Evolutionary conservation across 1,140 invertebrate genomes (phyloP).

Genomic region (Aphelinus certus): DNA sequence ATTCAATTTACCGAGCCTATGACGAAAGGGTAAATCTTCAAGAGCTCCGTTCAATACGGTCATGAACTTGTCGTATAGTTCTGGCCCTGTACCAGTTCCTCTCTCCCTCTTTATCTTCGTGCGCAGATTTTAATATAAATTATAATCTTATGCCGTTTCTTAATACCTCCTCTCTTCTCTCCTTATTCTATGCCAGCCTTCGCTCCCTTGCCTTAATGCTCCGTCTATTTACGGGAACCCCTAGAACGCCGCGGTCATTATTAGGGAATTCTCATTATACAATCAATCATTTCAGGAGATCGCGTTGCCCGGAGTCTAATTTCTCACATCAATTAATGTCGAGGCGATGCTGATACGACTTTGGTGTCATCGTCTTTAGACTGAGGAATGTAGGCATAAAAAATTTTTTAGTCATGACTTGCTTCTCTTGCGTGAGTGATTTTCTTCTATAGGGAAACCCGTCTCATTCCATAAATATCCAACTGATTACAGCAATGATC

Average conservation of each 20-base stretch:
- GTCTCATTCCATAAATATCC: too few species aligned
- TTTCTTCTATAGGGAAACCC: too few species aligned
- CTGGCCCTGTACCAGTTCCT: conserved; percentile 23
- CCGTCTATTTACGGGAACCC: conserved; percentile 43
- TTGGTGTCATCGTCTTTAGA: too few species aligned
- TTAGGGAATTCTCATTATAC: conserved; percentile 64
- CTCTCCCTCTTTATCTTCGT: conserved; percentile 61
- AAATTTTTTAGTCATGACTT: too few species aligned
- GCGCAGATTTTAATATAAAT: conserved; percentile 67
- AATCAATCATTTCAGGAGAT: conserved; percentile 62
- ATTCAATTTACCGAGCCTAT: conserved; percentile 49
- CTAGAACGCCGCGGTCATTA: conserved; percentile 60
- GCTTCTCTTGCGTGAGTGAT: too few species aligned
- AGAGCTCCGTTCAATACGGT: conserved; percentile 36
- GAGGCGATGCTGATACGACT: conserved; percentile 35
- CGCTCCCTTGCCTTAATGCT: conserved; percentile 24
- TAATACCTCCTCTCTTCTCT: conserved; percentile 53
- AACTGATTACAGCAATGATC: too few species aligned
- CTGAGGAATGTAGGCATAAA: too few species aligned
- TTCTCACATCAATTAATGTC: conserved; percentile 63
- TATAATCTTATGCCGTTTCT: conserved; percentile 66
- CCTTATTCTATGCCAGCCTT: conserved; percentile 16
- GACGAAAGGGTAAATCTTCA: conserved; percentile 58
- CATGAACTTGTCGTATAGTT: conserved; percentile 39
- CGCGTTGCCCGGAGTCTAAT: conserved; percentile 52